These are phyloP conservation scores for Tretioscincus oriximinensis DNA, from an alignment of 2,113 vertebrate species.

Conservation along the genomic window DNA sequence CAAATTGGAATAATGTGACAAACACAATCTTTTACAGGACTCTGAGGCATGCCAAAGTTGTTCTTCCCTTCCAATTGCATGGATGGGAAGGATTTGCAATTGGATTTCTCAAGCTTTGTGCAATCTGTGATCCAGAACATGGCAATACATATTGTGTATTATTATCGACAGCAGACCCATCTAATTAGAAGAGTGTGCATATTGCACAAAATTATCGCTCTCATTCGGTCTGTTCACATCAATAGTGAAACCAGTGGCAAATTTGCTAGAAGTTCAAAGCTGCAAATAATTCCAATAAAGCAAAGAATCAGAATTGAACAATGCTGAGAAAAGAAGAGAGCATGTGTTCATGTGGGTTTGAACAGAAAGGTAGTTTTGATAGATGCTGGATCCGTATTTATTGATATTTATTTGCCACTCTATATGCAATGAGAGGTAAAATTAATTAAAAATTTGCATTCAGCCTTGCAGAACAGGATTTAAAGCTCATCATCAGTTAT, in stretches of 20 bases:
- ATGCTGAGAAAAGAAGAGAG: no score
- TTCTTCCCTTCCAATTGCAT: constrained; percentile 2
- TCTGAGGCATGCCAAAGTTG: neutral
- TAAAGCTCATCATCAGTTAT: no score
- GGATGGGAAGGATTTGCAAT: neutral
- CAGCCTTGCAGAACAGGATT: no score
- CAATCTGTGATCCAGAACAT: neutral
- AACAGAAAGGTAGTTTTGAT: no score
- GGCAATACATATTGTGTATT: neutral
- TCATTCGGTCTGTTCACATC: neutral
- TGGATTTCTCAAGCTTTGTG: constrained; percentile 24
- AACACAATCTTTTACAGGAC: constrained; percentile 33
- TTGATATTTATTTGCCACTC: neutral
- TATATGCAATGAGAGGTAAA: neutral
- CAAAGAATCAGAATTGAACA: neutral
- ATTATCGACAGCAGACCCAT: neutral
- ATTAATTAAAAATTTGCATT: neutral
- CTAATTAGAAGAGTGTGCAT: neutral
- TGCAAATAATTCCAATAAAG: neutral
- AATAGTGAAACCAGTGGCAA: neutral
- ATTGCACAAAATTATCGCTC: neutral
- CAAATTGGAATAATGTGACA: constrained; percentile 44
- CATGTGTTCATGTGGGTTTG: no score
- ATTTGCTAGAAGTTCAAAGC: neutral
- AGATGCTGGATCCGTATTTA: neutral